Base-by-base conservation (phyloP, 92 coral and sea anemone species). In the Pocillopora meandrina region DNA sequence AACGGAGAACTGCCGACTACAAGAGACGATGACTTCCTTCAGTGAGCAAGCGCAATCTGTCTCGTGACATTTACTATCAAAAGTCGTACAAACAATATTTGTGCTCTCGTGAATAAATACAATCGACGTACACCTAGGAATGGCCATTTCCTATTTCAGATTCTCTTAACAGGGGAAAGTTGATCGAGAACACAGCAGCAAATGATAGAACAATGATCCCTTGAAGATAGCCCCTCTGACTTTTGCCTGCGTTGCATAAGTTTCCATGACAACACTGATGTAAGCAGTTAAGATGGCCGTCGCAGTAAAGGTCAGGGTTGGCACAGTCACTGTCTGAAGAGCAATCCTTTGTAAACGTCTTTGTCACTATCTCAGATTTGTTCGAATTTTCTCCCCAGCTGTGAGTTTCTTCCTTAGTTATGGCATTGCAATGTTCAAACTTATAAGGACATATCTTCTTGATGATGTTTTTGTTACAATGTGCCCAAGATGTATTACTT, bases 401-500 rank as follows among this genome's bases (percentile, higher is more conserved):
- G 58, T 47, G 57, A 57, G 14, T 72, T 71, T 61, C 69, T 81
- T 81, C 56, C 16, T 60, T 61, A 12, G 47, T 82, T 20, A 62
- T 26, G 3, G 67, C 26, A 69, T 10, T 56, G 63, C 86, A 82
- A 61, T 72, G 79, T 82, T 82, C 71, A 42, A 61, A 31, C 16
- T 62, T 26, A 60, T 19, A 82, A 42, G 79, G 79, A 63, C 86
- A 82, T 36, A 6, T 82, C 79, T 31, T 59, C 31, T 61, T 73
- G 9, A 23, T 79, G 61, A 47, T 35, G 72, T 72, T 42, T 10
- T 21, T 72, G 71, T 72, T 72, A 72, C 86, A 82, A 10, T 72
- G 86, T 23, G 71, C 71, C 86, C 78, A 71, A 13, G 86, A 82
- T 42, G n/a, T 42, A 15, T 36, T 72, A 61, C 86, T 82, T 82